Evolutionary conservation across 1,140 invertebrate genomes (phyloP).

Genomic region (Melanaphis sacchari): DNA sequence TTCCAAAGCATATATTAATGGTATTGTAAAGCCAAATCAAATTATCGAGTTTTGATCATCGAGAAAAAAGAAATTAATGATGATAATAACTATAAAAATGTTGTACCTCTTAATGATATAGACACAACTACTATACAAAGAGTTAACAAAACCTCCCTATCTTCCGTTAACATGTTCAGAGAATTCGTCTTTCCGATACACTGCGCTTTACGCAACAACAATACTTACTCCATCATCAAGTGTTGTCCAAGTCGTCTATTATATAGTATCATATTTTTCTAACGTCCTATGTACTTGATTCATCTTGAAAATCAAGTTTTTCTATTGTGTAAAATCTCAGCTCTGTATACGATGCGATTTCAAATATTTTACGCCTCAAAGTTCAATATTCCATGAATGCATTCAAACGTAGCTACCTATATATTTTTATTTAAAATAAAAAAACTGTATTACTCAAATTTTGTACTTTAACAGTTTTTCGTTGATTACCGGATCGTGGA

Average conservation of each 20-base stretch:
- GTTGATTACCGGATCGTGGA: not conserved
- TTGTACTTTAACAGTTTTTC: not conserved
- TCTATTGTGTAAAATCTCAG: not conserved
- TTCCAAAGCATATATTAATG: not conserved
- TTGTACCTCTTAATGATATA: not conserved
- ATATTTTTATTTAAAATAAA: not conserved
- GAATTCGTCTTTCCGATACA: slow-evolving; percentile 22
- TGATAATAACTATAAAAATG: not conserved
- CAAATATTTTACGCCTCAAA: not conserved
- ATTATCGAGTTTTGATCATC: not conserved
- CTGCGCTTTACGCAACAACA: not conserved
- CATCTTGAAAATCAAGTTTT: not conserved
- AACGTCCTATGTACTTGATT: not conserved
- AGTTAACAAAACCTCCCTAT: not conserved
- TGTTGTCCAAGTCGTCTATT: not conserved
- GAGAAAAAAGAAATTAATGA: not conserved
- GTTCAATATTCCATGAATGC: not conserved
- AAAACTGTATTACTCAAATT: not conserved
- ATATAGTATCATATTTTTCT: slow-evolving; percentile 2
- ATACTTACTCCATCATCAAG: not conserved
- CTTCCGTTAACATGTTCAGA: not conserved
- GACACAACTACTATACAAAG: not conserved
- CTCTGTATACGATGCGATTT: not conserved
- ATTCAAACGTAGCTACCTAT: not conserved
- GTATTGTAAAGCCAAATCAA: not conserved